Evolutionary conservation across 2,797 vertebrate genomes (phyloP), one percentile per base, ranked within the genome.

Genomic region (Tangara arthus): DNA sequence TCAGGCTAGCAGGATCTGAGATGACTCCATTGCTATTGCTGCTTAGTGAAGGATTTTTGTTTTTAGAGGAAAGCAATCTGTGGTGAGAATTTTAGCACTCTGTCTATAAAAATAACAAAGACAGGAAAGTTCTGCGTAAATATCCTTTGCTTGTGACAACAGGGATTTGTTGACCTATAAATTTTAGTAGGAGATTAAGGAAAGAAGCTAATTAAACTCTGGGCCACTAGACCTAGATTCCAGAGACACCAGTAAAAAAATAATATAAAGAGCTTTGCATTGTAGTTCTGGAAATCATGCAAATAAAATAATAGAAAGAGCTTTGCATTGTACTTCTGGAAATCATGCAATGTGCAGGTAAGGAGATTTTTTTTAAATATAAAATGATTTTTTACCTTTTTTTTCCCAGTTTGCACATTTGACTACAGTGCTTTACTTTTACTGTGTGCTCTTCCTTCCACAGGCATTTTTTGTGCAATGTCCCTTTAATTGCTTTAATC

Each of bases 81-180:
- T 80, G 32, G 26, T 64, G 87, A 87, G 56, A 37, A n/a, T 59
- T 69, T 49, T 30, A 4, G 20, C 35, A 15, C 8, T 22, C 26
- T 37, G 15, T 15, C 9, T 28, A 2, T 37, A 68, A 15, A n/a
- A 47, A 17, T 34, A 46, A 22, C 1, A 9, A 55, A 37, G 41
- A 17, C 21, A n/a, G 20, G n/a, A 30, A 73, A 53, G 24, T 41
- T 80, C n/a, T 59, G 17, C 2, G 0, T 66, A 56, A 85, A 60
- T 87, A 56, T 24, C 4, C 14, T 70, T 46, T 69, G 28, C 47
- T 46, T 69, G 46, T 91, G 49, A 35, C 83, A 64, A 4, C 11
- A 71, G 88, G 73, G 93, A 89, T 75, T 90, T 60, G 35, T 44
- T 85, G 90, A 76, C 93, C 94, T 82, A 75, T 57, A 92, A 70